Evolutionary conservation across 53 echinoderm and acorn worm genomes (phyloP).

Genomic region (Mesocentrotus franciscanus): DNA sequence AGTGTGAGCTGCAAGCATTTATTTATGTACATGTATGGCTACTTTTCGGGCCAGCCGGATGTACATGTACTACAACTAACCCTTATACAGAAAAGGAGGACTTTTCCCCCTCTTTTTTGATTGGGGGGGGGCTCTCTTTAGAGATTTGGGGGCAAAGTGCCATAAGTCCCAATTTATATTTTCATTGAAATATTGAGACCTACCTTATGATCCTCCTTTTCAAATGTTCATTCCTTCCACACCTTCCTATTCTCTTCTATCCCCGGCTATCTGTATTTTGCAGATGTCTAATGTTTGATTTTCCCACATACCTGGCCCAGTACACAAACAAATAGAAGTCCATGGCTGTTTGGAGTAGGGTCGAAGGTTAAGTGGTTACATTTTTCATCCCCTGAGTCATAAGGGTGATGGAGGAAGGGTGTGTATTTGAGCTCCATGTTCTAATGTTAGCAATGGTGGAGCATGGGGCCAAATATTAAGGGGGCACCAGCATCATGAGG

Average conservation of each 20-base stretch:
- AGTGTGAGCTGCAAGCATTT: neutral
- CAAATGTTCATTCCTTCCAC: constrained; percentile 11
- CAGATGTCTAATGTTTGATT: constrained; percentile 43
- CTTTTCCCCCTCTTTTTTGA: too few species aligned
- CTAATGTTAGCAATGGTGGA: neutral
- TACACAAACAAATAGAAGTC: constrained; percentile 57
- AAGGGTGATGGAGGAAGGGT: constrained; percentile 46
- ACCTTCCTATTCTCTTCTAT: neutral
- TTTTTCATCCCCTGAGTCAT: constrained; percentile 54
- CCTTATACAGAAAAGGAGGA: too few species aligned
- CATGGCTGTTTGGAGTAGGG: neutral
- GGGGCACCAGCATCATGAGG: neutral
- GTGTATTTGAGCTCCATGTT: constrained; percentile 25
- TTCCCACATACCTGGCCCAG: constrained; percentile 45
- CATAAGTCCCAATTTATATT: neutral
- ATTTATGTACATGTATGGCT: too few species aligned
- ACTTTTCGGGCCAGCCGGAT: too few species aligned
- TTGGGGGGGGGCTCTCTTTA: too few species aligned
- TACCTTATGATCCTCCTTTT: neutral
- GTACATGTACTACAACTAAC: too few species aligned
- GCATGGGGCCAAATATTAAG: neutral
- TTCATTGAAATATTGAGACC: neutral
- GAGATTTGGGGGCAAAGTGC: neutral
- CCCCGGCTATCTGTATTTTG: neutral
- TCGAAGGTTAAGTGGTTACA: constrained; percentile 60